phyloP scores from a whole-genome alignment of 2,797 vertebrate genomes.

The Hylomyscus alleni region DNA sequence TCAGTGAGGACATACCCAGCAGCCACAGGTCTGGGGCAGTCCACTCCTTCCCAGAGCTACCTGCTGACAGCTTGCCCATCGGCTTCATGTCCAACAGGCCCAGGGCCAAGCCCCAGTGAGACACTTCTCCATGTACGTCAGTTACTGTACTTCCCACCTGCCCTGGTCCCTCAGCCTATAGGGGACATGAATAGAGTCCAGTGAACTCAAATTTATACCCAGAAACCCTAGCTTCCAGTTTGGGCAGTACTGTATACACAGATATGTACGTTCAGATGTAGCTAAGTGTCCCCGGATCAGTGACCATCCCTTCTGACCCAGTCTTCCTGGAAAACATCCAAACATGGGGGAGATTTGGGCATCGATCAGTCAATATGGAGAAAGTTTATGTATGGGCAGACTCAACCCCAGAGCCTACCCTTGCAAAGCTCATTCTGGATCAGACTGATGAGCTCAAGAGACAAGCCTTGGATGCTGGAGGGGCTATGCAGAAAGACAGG shows the following conservation, averaged over 20 bases:
- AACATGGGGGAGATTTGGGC: background rate
- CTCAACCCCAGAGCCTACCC: background rate
- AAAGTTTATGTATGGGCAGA: fast-evolving
- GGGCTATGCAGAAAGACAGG: background rate
- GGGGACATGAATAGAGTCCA: background rate
- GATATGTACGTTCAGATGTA: background rate
- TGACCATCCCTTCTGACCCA: background rate
- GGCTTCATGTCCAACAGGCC: background rate
- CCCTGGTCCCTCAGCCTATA: background rate
- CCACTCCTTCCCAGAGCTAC: background rate
- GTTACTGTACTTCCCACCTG: background rate
- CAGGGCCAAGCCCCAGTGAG: background rate
- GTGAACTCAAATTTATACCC: background rate
- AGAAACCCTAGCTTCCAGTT: background rate
- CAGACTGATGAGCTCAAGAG: background rate
- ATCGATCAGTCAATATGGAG: background rate
- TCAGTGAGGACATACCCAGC: conserved; percentile 31
- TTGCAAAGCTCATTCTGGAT: background rate
- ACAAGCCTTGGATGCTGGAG: background rate
- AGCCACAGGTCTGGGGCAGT: background rate
- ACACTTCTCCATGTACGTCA: too few species aligned
- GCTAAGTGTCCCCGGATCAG: background rate
- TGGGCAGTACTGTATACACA: background rate
- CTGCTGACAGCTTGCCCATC: fast-evolving
- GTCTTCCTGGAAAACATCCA: background rate